Base-by-base conservation (phyloP, 2,888 invertebrate genomes). In the Phortica magna region DNA sequence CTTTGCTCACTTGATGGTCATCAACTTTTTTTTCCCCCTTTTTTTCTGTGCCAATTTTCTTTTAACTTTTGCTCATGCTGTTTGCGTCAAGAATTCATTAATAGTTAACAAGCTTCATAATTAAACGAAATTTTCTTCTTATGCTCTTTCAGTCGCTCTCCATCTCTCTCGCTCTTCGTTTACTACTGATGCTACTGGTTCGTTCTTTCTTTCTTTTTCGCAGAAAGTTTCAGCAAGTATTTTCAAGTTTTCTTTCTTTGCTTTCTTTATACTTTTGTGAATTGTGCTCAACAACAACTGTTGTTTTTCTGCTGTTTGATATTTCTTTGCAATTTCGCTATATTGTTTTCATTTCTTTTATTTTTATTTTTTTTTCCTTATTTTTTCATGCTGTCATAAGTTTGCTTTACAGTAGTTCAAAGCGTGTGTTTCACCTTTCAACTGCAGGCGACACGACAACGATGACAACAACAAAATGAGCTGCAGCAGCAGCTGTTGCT, bases 101-200 rank as follows among this genome's bases (percentile, higher is more conserved):
- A 88, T 88, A 87, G 84, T 87, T 88, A 86, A 86, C 88, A 86
- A 86, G 86, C 84, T 88, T 82, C 81, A 86, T 86, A 86, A 86
- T 86, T 86, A 88, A 88, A 80, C 78, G 48, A 70, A 70, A 68
- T 73, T 79, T 77, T 65, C 43, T 64, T 73, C 72, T 22, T 55
- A 7, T 75, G 10, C 53, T 68, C 68, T 71, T n/a, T 64, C 42
- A 42, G 59, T 65, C 42, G 72, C 61, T 48, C 53, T 68, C 67
- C 75, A 4, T 75, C 55, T 22, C 9, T 22, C 6, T 59, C 19
- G 43, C 41, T 65, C 10, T 41, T 9, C n/a, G 39, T 65, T 65
- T 65, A 3, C 31, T 31, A 1, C 31, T 31, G 3, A 1, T 31
- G 31, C 31, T 31, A 1, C 31, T 31, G 31, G 31, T 0, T 53